Conservation (phyloP, 1,140 invertebrate genomes). For the Procambarus clarkii region DNA sequence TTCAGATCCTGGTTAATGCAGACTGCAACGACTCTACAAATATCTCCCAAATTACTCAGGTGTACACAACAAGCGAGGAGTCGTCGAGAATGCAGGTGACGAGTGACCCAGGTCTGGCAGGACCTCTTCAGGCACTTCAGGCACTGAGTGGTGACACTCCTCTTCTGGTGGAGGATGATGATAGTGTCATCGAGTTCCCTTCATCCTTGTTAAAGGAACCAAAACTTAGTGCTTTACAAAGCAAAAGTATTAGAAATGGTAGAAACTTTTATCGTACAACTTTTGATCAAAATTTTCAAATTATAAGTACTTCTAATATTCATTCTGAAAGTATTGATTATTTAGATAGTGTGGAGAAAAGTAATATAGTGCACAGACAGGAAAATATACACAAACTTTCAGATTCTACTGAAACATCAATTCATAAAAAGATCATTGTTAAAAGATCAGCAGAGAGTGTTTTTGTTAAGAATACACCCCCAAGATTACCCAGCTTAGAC, state of each 20-base stretch:
- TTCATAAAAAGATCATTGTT: neutral
- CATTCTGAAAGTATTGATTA: neutral
- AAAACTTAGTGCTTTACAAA: neutral
- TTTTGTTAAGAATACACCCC: neutral
- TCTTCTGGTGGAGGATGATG: slow-evolving; percentile 8
- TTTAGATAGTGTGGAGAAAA: neutral
- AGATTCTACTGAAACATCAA: neutral
- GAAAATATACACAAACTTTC: slow-evolving; percentile 7
- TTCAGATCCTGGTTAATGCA: neutral
- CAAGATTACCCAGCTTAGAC: neutral
- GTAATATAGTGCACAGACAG: slow-evolving; percentile 1
- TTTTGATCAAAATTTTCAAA: neutral
- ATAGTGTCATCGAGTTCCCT: neutral
- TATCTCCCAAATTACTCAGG: neutral
- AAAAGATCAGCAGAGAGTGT: slow-evolving; percentile 10
- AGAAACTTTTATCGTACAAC: slow-evolving; percentile 35
- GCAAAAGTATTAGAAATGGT: neutral
- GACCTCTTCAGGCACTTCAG: slow-evolving; percentile 24
- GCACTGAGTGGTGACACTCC: neutral
- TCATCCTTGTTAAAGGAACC: slow-evolving; percentile 11
- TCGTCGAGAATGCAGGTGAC: neutral
- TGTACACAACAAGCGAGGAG: neutral
- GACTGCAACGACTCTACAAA: neutral
- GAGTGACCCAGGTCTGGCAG: neutral
- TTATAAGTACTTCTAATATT: neutral